These are phyloP conservation scores for Anoplius nigerrimus DNA, from an alignment of 2,888 invertebrate species.

Conservation along the genomic window DNA sequence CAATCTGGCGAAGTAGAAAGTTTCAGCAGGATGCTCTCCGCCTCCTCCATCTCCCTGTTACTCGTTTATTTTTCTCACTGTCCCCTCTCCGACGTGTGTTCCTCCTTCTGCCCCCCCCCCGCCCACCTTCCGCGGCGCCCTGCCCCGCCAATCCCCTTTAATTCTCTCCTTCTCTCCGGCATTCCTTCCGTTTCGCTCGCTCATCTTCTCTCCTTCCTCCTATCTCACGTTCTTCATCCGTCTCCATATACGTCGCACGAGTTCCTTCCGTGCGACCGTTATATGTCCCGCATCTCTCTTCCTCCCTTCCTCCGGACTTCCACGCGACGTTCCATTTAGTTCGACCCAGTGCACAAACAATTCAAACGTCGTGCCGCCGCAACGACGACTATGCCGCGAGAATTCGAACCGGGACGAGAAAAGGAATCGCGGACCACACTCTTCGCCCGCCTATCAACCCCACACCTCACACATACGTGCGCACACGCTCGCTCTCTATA, in stretches of 20 bases:
- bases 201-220: not conserved
- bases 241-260: not conserved
- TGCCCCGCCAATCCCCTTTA: not conserved
- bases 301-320: not conserved
- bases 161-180: not conserved
- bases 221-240: constrained; percentile 10
- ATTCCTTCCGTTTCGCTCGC: not conserved
- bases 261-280: too few relatives aligned
- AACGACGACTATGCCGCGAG: not conserved
- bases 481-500: too few relatives aligned
- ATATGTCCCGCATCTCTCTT: not conserved
- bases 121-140: not conserved
- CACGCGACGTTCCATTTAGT: constrained; percentile 20
- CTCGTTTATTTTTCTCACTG: constrained; percentile 33
- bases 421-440: not conserved
- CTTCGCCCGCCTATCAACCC: too few relatives aligned
- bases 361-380: constrained; percentile 19
- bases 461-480: too few relatives aligned
- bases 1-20: constrained; percentile 60
- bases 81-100: not conserved
- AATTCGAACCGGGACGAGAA: not conserved
- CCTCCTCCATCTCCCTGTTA: constrained; percentile 29
- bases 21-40: constrained; percentile 30
- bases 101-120: not conserved
- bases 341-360: constrained; percentile 26